Base-by-base conservation (phyloP, 37 sponge, comb jelly and placozoan genomes). In the Hexactinellida sp. region DNA sequence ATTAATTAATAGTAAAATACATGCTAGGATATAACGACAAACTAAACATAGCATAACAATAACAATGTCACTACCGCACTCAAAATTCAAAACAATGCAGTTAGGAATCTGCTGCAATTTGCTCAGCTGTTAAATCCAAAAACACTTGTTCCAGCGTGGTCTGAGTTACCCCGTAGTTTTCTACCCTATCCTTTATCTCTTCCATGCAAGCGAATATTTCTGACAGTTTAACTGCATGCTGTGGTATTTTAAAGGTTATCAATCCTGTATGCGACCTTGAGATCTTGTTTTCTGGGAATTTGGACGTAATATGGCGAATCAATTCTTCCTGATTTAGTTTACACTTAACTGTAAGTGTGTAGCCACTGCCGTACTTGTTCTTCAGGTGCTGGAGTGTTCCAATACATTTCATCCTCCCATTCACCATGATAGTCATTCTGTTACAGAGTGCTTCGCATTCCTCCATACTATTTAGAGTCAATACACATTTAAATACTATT, bases 141-240 rank as follows among this genome's bases (percentile, higher is more conserved):
- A 63, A 63, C 76, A 63, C 76, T 85, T 97, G 95, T 36, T 97
- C 95, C 36, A 98, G 88, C 0, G 93, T 91, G 16, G 99, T 95
- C 85, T 98, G 99, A 54, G 91, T 95, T 84, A 98, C 92, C 41
- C 89, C 88, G 88, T 98, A 98, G 89, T 93, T 91, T 37, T 71
- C 88, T 24, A 98, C 87, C 25, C 38, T 54, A 37, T 88, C 89
- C 83, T 90, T 93, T 83, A 91, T 91, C 34, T 32, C 52, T 88
- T 98, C 99, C 82, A 97, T 82, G 37, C 38, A 41, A 34, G 84
- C 88, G 84, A 97, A 97, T 9, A 97, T 85, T 0, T 39, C 30
- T 16, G 95, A 90, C 92, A 63, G 28, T 24, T 63, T 63, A 10
- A 21, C 76, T 63, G 76, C 76, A n/a, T 63, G 28, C 34, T 63